Percentiles rank a stretch among this genome's conserved stretches.
phyloP scores from a whole-genome alignment of 2,113 vertebrate species.

The Arenaria interpres region DNA sequence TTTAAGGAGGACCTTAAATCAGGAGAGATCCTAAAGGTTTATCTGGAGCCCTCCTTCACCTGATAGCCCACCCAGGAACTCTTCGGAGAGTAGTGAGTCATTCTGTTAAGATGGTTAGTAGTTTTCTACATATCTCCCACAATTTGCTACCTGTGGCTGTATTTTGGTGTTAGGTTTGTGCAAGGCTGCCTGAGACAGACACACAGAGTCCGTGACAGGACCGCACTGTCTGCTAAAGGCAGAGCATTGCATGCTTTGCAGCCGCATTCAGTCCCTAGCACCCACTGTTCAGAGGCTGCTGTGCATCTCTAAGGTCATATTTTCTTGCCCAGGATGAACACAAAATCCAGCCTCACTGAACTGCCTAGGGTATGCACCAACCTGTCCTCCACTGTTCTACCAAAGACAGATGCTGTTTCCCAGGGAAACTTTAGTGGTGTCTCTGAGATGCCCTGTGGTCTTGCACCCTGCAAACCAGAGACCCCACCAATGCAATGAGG shows the following conservation, averaged over 20 bases:
- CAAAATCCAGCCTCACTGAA: not conserved
- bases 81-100: not conserved
- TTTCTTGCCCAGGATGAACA: not conserved
- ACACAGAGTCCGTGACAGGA: not conserved
- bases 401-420: fast-evolving
- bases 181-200: not conserved
- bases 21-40: not conserved
- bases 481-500: not conserved
- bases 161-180: not conserved
- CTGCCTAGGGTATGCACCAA: fast-evolving
- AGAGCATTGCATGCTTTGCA: not conserved
- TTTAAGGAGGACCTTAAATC: not conserved
- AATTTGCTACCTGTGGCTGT: not conserved
- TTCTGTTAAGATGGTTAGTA: no score
- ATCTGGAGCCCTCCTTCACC: not conserved
- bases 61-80: not conserved
- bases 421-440: not conserved
- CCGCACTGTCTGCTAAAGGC: not conserved
- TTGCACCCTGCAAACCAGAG: not conserved
- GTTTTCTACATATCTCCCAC: not conserved
- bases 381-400: not conserved
- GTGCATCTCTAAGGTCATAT: not conserved
- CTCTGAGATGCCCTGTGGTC: not conserved
- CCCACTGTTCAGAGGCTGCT: not conserved
- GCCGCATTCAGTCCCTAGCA: no score